Evolutionary conservation across 2,888 invertebrate species (phyloP).

Genomic region (Morinoia aosen): DNA sequence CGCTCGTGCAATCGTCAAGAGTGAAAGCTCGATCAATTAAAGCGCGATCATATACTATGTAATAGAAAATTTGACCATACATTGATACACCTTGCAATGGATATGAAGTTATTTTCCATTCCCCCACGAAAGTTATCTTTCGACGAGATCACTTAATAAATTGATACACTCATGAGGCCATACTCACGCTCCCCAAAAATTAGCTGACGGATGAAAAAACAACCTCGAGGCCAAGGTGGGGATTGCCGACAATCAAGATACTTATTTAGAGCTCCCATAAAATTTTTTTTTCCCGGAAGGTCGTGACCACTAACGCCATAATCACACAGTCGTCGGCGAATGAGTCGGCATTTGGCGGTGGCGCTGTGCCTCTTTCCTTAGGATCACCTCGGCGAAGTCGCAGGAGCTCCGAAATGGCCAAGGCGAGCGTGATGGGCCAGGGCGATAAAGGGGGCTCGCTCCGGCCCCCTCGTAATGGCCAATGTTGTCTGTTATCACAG

Average conservation of each 20-base stretch:
- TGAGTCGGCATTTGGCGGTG: neutral
- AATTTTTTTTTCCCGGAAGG: neutral
- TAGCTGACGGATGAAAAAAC: too few relatives aligned
- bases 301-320: neutral
- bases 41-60: too few relatives aligned
- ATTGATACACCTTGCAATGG: too few relatives aligned
- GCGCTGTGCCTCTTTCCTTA: neutral
- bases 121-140: too few relatives aligned
- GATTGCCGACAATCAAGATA: neutral
- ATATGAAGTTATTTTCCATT: too few relatives aligned
- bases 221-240: neutral
- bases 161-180: too few relatives aligned
- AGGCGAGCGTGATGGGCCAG: neutral
- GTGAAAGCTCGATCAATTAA: too few relatives aligned
- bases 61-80: too few relatives aligned
- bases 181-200: too few relatives aligned
- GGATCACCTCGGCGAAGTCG: neutral
- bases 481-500: constrained; percentile 51
- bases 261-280: neutral
- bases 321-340: neutral
- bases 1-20: too few relatives aligned
- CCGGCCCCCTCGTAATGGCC: constrained; percentile 30
- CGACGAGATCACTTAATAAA: too few relatives aligned
- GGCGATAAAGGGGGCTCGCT: neutral
- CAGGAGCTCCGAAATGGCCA: neutral